A percentile compares a stretch with the other conserved stretches of the same genome.
Conservation (phyloP, 2,797 vertebrate genomes). For the Chelmon rostratus region DNA sequence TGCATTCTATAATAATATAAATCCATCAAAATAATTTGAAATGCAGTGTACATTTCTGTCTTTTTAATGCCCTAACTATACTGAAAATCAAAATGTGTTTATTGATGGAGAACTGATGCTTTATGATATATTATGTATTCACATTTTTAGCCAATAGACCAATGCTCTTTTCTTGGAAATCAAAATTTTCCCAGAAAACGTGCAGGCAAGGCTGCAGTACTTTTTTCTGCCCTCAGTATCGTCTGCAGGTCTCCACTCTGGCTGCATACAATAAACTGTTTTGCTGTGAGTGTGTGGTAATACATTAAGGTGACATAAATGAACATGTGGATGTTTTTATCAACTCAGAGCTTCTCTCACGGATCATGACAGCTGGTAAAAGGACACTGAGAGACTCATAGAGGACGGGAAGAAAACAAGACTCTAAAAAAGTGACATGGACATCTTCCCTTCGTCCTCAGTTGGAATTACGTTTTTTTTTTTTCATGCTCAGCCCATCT, state of each 20-base stretch:
- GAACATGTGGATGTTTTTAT: background rate
- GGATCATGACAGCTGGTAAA: background rate
- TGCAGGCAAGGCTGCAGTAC: too few species aligned
- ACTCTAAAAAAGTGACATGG: background rate
- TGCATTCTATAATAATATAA: background rate
- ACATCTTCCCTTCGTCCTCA: background rate
- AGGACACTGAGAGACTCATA: background rate
- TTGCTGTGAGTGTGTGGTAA: too few species aligned
- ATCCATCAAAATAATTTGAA: background rate
- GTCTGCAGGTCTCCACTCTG: too few species aligned
- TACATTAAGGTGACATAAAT: too few species aligned
- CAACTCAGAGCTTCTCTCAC: background rate
- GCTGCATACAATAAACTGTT: too few species aligned
- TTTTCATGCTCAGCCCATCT: slow-evolving; percentile 1
- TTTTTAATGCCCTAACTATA: background rate
- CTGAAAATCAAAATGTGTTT: background rate
- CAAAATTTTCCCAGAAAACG: too few species aligned
- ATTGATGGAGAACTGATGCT: too few species aligned
- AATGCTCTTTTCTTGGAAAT: too few species aligned
- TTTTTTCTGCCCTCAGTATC: too few species aligned
- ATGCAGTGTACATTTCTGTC: background rate
- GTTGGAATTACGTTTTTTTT: background rate
- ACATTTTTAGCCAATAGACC: background rate
- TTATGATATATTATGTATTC: too few species aligned
- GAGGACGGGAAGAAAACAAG: background rate